Evolutionary conservation across 2,888 invertebrate genomes (phyloP).

Genomic region (Perithous albicinctus): DNA sequence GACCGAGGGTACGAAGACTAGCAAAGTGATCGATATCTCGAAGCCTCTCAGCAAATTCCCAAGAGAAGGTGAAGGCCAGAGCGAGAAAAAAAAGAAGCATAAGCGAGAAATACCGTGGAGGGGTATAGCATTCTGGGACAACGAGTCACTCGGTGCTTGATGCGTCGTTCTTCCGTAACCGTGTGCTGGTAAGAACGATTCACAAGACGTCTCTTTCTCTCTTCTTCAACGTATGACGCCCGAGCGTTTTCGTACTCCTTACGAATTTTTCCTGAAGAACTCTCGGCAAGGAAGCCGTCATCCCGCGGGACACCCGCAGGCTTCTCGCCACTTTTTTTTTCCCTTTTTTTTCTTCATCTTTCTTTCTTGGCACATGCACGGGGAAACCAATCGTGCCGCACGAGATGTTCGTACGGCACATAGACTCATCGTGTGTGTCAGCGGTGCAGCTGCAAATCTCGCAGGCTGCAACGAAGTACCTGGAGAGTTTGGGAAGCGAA

Average conservation of each 20-base stretch:
- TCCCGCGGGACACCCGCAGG: slow-evolving; percentile 41
- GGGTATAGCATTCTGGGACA: not conserved
- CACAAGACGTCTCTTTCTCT: not conserved
- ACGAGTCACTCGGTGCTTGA: slow-evolving; percentile 23
- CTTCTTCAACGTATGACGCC: not conserved
- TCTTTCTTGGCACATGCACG: not conserved
- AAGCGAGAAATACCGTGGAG: slow-evolving; percentile 40
- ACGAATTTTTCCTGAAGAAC: slow-evolving; percentile 15
- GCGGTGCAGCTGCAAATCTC: not conserved
- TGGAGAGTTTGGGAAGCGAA: slow-evolving; percentile 3
- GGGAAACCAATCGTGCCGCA: slow-evolving; percentile 31
- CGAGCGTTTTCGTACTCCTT: not conserved
- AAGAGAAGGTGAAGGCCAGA: slow-evolving; percentile 24
- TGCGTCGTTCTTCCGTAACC: slow-evolving; percentile 19
- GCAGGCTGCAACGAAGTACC: not conserved
- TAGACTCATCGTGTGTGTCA: not conserved
- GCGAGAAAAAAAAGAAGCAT: slow-evolving; percentile 6
- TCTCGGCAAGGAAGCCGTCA: no score
- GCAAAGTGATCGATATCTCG: slow-evolving; percentile 56
- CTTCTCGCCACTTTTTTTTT: slow-evolving; percentile 22
- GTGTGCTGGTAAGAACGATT: slow-evolving; percentile 15
- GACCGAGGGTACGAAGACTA: slow-evolving; percentile 34
- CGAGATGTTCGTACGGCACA: slow-evolving; percentile 26
- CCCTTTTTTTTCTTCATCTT: slow-evolving; percentile 25
- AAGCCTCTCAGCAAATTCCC: slow-evolving; percentile 45